These are phyloP conservation scores for Agrochola litura DNA, from an alignment of 2,888 invertebrate species.

Conservation along the genomic window DNA sequence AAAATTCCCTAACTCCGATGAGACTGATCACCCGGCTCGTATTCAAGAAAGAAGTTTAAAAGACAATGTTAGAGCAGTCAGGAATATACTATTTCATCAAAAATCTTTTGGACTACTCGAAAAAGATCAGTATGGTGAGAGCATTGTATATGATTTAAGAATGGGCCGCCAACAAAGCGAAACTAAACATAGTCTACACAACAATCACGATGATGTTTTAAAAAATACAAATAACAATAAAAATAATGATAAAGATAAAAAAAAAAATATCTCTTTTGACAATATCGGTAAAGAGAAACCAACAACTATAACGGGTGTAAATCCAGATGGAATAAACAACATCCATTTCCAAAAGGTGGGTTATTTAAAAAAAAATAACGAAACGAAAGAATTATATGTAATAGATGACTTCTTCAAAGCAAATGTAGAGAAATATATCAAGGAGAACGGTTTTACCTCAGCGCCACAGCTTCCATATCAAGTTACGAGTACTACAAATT, in stretches of 20 bases:
- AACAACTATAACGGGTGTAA: neutral
- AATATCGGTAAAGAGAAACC: constrained; percentile 64
- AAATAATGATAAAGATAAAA: constrained; percentile 3
- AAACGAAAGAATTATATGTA: constrained; percentile 27
- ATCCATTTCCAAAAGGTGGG: constrained; percentile 27
- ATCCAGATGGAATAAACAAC: neutral
- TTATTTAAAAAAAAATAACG: constrained; percentile 34
- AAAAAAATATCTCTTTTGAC: constrained; percentile 61
- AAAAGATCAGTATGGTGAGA: constrained; percentile 27
- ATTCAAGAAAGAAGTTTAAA: constrained; percentile 62
- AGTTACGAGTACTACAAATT: too few species aligned
- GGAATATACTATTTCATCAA: constrained; percentile 67
- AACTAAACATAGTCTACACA: neutral
- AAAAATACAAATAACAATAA: neutral
- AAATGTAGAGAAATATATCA: constrained; percentile 34
- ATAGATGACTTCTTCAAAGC: constrained; percentile 43
- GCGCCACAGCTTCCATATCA: neutral
- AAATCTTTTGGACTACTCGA: constrained; percentile 59
- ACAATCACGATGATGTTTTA: neutral
- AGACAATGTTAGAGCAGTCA: constrained; percentile 68
- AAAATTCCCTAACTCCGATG: constrained; percentile 53
- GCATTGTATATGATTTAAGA: neutral
- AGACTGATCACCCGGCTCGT: constrained; percentile 58
- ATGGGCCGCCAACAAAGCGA: neutral
- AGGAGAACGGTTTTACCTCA: neutral